Evolutionary conservation across 2,797 vertebrate genomes (phyloP), one percentile per base, ranked within the genome.

Genomic region (Enteromius paludinosus): DNA sequence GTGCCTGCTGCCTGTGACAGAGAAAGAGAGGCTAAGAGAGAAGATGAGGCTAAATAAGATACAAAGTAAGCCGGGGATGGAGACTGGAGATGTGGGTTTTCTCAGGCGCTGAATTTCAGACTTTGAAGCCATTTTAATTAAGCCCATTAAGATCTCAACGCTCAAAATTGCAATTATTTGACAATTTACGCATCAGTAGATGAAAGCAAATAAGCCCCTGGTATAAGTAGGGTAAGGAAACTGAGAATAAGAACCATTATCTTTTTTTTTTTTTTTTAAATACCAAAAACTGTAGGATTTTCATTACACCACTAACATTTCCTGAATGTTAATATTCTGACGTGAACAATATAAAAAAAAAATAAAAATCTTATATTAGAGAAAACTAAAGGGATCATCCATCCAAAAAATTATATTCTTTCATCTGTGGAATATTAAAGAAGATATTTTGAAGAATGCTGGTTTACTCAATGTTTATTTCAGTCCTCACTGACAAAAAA

Each of bases 1-100:
- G 87, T 41, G 82, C 56, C 76, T 30, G 66, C 76, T 78, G 82
- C 80, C 81, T 62, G 83, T 84, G 86, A 86, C n/a, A 47, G 77
- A 76, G 81, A 82, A 56, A 30, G 56, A 78, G 80, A 77, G 69
- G 83, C 83, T 33, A 79, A 70, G 61, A 72, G 54, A 66, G 66
- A 81, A 45, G 74, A 79, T 41, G 68, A 45, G 43, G 52, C 33
- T 72, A 80, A 76, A 78, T 64, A 43, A 81, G 61, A 83, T 82
- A 78, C 62, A 73, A 79, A 79, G 71, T 35, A 70, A 86, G 20
- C 73, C 35, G 56, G 20, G 61, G 15, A 76, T 69, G 81, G 72
- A 69, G 28, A 61, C 18, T 45, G 9, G 33, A 83, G 81, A 77
- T 69, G 81, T 69, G 49, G 80, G 10, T 45, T 82, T 83, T 83